phyloP scores from a whole-genome alignment of 2,888 invertebrate species.

The Eulithis testata region DNA sequence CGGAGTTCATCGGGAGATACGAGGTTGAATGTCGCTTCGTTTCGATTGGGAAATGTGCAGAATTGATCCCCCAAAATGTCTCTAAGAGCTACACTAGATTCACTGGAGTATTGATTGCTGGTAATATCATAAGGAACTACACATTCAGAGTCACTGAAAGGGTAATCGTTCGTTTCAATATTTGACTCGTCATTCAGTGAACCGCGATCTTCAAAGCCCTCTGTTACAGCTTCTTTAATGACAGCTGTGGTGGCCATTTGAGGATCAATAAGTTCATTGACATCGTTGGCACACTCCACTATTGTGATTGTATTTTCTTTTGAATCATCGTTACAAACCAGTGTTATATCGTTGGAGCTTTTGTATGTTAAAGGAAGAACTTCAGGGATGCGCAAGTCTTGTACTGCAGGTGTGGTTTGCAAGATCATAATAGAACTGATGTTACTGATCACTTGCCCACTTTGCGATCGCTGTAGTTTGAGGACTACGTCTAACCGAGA shows the following conservation, averaged over 20 bases:
- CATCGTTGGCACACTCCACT: conserved; percentile 17
- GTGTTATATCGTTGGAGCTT: conserved; percentile 20
- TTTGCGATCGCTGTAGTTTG: conserved; percentile 60
- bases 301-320: conserved; percentile 17
- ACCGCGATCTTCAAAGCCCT: conserved; percentile 11
- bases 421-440: conserved; percentile 69
- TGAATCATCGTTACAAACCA: background rate
- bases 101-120: conserved; percentile 40
- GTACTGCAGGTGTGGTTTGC: conserved; percentile 46
- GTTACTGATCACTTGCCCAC: conserved; percentile 63
- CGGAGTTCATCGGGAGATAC: conserved; percentile 56
- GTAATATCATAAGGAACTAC: conserved; percentile 15
- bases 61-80: conserved; percentile 36
- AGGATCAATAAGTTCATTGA: background rate
- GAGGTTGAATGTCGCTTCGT: conserved; percentile 45
- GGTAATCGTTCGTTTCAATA: conserved; percentile 33
- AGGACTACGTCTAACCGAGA: conserved; percentile 66
- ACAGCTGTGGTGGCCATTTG: conserved; percentile 9
- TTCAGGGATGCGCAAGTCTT: conserved; percentile 39
- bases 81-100: conserved; percentile 42
- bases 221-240: conserved; percentile 21
- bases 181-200: conserved; percentile 23
- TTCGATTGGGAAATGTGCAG: conserved; percentile 28
- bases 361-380: conserved; percentile 44
- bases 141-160: conserved; percentile 30